Evolutionary conservation across 2,888 invertebrate species (phyloP).

Genomic region (Phytoseiulus persimilis): DNA sequence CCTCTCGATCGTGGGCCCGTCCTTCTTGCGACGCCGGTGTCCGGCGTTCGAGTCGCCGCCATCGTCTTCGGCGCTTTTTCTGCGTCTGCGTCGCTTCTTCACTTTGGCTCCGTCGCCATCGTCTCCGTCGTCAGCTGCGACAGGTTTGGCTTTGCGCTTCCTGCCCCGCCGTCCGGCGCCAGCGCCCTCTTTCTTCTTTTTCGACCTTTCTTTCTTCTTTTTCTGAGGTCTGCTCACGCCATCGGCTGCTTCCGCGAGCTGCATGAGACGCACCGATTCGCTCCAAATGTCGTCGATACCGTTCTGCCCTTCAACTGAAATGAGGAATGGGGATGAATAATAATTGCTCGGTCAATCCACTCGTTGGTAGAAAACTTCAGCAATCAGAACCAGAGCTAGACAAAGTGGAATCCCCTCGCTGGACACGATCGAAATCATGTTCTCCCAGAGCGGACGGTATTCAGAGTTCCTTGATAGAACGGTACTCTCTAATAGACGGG

Average conservation of each 20-base stretch:
- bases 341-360: too few species aligned
- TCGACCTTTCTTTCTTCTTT: background rate
- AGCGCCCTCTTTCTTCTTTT: slow-evolving; percentile 15
- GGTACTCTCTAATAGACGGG: too few species aligned
- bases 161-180: background rate
- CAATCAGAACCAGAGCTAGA: too few species aligned
- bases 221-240: background rate
- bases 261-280: slow-evolving; percentile 26
- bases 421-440: too few species aligned
- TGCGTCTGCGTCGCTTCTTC: slow-evolving; percentile 25
- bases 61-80: slow-evolving; percentile 10
- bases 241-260: slow-evolving; percentile 19
- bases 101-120: background rate
- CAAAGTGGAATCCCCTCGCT: too few species aligned
- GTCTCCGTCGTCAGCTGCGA: background rate
- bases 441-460: too few species aligned
- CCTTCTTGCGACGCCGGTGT: slow-evolving; percentile 18
- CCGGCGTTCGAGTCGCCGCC: background rate
- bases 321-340: background rate
- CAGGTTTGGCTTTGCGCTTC: slow-evolving; percentile 10
- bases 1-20: slow-evolving; percentile 32
- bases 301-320: background rate
- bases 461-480: too few species aligned
- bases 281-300: slow-evolving; percentile 30
- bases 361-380: too few species aligned